phyloP scores from a whole-genome alignment of 2,113 vertebrate genomes.

The Psittacula cyanocephala region DNA sequence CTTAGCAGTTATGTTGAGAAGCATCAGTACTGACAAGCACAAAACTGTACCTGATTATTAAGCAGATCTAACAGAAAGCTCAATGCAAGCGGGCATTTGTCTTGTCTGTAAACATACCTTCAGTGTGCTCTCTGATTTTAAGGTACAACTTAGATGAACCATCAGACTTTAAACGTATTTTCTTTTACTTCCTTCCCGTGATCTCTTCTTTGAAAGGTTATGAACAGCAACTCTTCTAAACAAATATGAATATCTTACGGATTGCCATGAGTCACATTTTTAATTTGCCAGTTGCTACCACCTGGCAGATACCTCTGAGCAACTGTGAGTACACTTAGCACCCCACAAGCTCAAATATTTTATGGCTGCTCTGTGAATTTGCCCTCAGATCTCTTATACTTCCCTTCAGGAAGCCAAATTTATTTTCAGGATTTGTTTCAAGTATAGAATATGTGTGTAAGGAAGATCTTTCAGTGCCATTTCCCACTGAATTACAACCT shows the following conservation, averaged over 20 bases:
- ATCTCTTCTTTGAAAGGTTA: not conserved
- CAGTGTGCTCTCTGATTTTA: not conserved
- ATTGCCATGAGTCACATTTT: not conserved
- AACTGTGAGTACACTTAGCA: not conserved
- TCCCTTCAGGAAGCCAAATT: constrained; percentile 19
- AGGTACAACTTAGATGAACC: not conserved
- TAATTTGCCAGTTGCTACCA: not conserved
- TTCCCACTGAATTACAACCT: constrained; percentile 25
- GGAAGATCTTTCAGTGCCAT: not conserved
- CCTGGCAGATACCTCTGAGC: not conserved
- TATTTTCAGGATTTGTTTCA: not conserved
- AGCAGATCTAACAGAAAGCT: not conserved
- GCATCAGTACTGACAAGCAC: not conserved
- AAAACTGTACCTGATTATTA: not conserved
- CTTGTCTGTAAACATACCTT: not conserved
- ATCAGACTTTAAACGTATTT: not conserved
- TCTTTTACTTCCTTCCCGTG: not conserved
- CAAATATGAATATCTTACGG: not conserved
- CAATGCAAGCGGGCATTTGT: not conserved
- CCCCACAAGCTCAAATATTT: not conserved
- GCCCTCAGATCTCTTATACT: not conserved
- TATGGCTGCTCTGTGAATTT: not conserved
- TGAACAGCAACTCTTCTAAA: not conserved
- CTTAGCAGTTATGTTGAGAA: not conserved
- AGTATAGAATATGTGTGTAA: not conserved